Evolutionary conservation across 2,113 vertebrate genomes (phyloP), one percentile per base, ranked within the genome.

Genomic region (Mormoops blainvillei): DNA sequence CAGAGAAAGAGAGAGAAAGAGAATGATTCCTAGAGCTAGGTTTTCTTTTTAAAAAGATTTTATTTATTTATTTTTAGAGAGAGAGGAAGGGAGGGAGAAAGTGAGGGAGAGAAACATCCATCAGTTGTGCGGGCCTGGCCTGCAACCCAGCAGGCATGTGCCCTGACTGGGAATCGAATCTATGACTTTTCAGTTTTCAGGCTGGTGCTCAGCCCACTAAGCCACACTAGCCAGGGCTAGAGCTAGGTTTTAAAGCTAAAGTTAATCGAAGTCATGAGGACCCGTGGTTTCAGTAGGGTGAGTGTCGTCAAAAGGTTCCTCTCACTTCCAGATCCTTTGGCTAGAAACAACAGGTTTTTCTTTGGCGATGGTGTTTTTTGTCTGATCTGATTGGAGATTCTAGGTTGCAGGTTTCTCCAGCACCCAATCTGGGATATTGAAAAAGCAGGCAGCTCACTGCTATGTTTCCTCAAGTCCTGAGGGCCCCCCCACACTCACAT

Each of bases 291-390:
- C 43, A 48, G 43, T 31, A 48, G 41, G 54, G 45, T 6, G 2
- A 5, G 24, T 88, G 38, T n/a, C 31, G 16, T 93, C 77, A 68
- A 52, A 91, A 16, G 36, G 18, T 82, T 88, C 91, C 50, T 86
- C 71, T 84, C 63, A 50, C 88, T 94, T 94, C 50, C n/a, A 5
- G 36, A 70, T 84, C 38, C 43, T 91, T 92, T 93, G 91, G 74
- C 33, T 48, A 93, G 71, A 94, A 78, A 85, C 52, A 91, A 88
- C 65, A 87, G 28, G 48, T 68, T 95, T 96, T 97, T 41, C 22
- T 87, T 70, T 61, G 19, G 41, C 71, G 81, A 86, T 74, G 20
- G 58, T 94, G 18, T 15, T 68, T 80, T 86, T 41, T 65, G 56
- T 80, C 71, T 70, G 28, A 77, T 91, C 50, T 43, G 88, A 76